Percentiles rank a stretch among this genome's conserved stretches.
phyloP scores from a whole-genome alignment of 2,113 vertebrate species.

The Progne subis region DNA sequence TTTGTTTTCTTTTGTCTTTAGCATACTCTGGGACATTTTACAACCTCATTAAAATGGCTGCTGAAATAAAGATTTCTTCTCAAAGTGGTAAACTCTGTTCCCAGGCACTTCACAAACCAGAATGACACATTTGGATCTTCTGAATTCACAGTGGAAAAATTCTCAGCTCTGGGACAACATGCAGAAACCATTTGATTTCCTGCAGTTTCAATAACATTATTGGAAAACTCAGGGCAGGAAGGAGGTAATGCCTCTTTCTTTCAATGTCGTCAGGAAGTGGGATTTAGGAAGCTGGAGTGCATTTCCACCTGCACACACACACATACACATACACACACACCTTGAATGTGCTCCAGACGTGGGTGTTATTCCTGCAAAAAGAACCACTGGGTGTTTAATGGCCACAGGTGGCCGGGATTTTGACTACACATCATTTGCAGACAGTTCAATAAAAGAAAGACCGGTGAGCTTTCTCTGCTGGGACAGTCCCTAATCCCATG shows the following conservation, averaged over 20 bases:
- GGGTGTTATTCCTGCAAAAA: not conserved
- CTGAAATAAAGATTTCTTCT: not conserved
- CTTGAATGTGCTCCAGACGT: not conserved
- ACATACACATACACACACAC: rapidly evolving
- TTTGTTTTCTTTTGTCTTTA: not conserved
- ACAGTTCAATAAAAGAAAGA: conserved; percentile 25
- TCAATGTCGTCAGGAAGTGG: not conserved
- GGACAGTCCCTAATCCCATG: conserved; percentile 10
- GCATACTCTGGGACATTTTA: not conserved
- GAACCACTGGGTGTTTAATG: not conserved
- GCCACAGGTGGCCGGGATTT: not conserved
- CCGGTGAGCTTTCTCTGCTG: not conserved
- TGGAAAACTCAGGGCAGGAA: not conserved
- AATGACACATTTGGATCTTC: not conserved
- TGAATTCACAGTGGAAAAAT: not conserved
- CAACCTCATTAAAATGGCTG: not conserved
- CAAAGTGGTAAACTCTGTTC: not conserved
- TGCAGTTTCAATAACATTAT: not conserved
- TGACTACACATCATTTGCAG: not conserved
- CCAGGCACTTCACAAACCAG: not conserved
- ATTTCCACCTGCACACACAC: not conserved
- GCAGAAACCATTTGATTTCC: not conserved
- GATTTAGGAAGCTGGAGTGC: not conserved
- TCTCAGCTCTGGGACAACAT: not conserved
- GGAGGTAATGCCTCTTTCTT: not conserved